These are phyloP conservation scores for Seison nebaliae DNA, from an alignment of 1,140 invertebrate species.

Conservation along the genomic window DNA sequence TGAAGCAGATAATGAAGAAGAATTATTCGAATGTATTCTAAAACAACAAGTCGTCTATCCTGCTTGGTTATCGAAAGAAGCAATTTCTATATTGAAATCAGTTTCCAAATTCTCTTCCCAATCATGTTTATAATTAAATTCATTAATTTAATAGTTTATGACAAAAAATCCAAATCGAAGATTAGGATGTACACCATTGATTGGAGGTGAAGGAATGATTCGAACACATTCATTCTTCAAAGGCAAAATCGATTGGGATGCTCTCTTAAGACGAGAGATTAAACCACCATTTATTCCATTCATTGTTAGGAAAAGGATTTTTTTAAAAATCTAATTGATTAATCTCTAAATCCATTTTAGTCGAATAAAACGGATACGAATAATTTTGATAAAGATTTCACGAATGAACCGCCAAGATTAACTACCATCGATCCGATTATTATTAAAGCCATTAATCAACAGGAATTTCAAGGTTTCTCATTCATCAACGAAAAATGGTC, in stretches of 20 bases:
- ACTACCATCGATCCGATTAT: conserved; percentile 71
- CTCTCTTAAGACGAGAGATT: conserved; percentile 57
- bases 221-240: conserved; percentile 72
- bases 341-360: conserved; percentile 35
- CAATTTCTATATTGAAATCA: conserved; percentile 80
- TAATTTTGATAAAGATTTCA: conserved; percentile 98
- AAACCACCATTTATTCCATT: conserved; percentile 89
- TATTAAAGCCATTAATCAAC: conserved; percentile 69
- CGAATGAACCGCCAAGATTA: conserved; percentile 76
- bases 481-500: conserved; percentile 65
- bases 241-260: conserved; percentile 71
- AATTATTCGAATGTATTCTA: conserved; percentile 87
- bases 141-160: conserved; percentile 45
- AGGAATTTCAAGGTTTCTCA: conserved; percentile 85
- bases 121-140: background rate
- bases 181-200: conserved; percentile 52
- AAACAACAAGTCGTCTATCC: conserved; percentile 94
- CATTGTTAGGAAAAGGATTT: conserved; percentile 46
- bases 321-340: conserved; percentile 10
- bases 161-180: conserved; percentile 81
- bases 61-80: conserved; percentile 80
- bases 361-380: conserved; percentile 83
- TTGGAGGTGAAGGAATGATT: conserved; percentile 57
- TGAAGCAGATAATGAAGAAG: conserved; percentile 96
- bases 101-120: conserved; percentile 22